Conservation (phyloP, 2,113 vertebrate species). For the Ceyx cyanopectus region DNA sequence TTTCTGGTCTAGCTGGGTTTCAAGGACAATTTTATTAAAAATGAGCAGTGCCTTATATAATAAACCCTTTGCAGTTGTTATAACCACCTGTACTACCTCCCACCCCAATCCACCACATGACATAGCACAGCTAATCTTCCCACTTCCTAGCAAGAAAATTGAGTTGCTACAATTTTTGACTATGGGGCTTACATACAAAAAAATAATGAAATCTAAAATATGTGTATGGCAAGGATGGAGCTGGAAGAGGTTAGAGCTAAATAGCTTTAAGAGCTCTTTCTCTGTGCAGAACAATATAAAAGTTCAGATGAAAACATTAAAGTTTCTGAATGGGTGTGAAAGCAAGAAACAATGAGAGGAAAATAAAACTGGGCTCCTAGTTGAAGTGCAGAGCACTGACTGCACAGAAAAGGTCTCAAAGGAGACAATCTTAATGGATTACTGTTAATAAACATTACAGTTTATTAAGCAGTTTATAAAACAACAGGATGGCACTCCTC, state of each 20-base stretch:
- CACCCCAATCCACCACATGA: background rate
- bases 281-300: background rate
- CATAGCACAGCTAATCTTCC: conserved; percentile 29
- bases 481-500: conserved; percentile 48
- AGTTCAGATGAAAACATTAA: conserved; percentile 10
- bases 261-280: background rate
- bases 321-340: background rate
- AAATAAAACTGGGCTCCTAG: conserved; percentile 1
- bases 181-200: background rate
- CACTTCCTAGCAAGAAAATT: conserved; percentile 37
- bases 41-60: conserved; percentile 41
- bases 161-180: conserved; percentile 18
- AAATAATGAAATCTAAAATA: too few species aligned
- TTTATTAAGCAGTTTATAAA: conserved; percentile 66
- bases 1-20: conserved; percentile 47
- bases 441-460: conserved; percentile 54
- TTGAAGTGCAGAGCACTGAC: background rate
- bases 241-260: background rate
- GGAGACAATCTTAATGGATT: conserved; percentile 48
- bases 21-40: conserved; percentile 71
- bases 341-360: background rate
- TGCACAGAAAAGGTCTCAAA: conserved; percentile 29
- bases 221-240: background rate
- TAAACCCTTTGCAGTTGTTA: conserved; percentile 54
- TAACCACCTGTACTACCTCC: conserved; percentile 52